phyloP scores from a whole-genome alignment of 2,113 vertebrate genomes.

The Phainopepla nitens region DNA sequence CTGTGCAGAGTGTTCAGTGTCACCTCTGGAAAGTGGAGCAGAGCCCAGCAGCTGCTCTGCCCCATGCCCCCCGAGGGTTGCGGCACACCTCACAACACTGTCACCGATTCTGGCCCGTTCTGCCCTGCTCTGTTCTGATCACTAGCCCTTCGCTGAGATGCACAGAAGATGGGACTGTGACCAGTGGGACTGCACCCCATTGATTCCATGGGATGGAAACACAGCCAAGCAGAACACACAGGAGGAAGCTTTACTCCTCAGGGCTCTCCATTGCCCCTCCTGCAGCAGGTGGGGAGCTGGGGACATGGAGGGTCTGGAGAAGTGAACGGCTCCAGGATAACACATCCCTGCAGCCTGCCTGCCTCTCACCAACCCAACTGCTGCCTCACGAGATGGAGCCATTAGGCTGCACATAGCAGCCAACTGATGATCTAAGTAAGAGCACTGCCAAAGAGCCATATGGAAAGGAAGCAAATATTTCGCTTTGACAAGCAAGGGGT shows the following conservation, averaged over 20 bases:
- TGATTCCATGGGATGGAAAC: not conserved
- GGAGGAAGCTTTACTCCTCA: not conserved
- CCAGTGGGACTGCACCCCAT: not conserved
- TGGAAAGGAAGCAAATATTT: slow-evolving; percentile 24
- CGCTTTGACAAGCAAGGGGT: not conserved
- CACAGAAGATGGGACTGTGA: not conserved
- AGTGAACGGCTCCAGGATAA: not conserved
- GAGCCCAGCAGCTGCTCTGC: not conserved
- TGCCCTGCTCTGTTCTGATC: rapidly evolving
- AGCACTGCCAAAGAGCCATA: not conserved
- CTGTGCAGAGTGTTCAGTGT: not conserved
- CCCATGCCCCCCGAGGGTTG: not conserved
- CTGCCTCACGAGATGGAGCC: not conserved
- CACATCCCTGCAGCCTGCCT: not conserved
- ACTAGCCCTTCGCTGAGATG: rapidly evolving
- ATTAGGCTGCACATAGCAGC: not conserved
- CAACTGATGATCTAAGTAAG: not conserved
- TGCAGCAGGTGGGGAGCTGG: not conserved
- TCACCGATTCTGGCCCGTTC: rapidly evolving
- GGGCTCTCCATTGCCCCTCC: not conserved
- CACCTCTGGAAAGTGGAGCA: not conserved
- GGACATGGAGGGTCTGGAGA: not conserved
- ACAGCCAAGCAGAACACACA: not conserved
- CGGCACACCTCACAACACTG: rapidly evolving
- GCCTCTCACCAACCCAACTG: not conserved